Conservation (phyloP, 2,888 invertebrate genomes). For the Papilio elwesi region DNA sequence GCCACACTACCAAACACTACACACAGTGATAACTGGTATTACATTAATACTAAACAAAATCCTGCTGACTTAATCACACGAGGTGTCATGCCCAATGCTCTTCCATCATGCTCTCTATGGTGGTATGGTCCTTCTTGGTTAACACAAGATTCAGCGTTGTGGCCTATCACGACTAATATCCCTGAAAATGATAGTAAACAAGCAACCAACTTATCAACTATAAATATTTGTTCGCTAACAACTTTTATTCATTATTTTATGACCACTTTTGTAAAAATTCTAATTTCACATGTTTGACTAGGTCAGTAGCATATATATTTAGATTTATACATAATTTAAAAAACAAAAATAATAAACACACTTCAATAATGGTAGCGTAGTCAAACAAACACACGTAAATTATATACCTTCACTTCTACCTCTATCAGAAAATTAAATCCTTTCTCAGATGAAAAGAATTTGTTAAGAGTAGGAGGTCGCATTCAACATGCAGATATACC, state of each 20-base stretch:
- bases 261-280: no score
- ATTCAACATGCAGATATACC: conserved; percentile 39
- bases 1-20: no score
- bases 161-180: background rate
- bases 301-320: no score
- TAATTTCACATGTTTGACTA: no score
- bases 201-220: background rate
- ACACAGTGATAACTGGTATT: no score
- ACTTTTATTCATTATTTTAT: no score
- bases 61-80: no score
- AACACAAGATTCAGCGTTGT: background rate
- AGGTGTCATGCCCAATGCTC: no score
- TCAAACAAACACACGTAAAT: conserved; percentile 8
- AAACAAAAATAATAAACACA: conserved; percentile 1
- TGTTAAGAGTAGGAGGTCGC: conserved; percentile 39
- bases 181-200: background rate
- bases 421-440: no score
- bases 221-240: background rate
- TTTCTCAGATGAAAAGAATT: conserved; percentile 9
- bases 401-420: conserved; percentile 2
- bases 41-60: no score
- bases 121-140: background rate
- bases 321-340: background rate
- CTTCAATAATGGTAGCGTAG: background rate
- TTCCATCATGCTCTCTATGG: no score